Percentiles rank a stretch among this genome's conserved stretches.
Evolutionary conservation across 2,113 vertebrate genomes (phyloP).

Genomic region (Aramus guarauna): DNA sequence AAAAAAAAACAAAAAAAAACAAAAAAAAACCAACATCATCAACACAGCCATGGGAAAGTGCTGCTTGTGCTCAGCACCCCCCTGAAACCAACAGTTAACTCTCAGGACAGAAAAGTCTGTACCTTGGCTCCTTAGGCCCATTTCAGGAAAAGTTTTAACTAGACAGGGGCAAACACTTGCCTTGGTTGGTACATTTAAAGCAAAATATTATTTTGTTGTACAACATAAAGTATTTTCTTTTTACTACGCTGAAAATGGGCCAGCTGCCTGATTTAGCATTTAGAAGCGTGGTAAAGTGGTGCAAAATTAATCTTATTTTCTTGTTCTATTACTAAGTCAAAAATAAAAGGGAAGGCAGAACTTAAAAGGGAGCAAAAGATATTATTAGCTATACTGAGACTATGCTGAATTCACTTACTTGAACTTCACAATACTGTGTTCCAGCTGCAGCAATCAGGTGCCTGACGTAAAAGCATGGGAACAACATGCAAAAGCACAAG

Average conservation of each 20-base stretch:
- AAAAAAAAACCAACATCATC: fast-evolving
- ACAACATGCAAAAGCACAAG: neutral
- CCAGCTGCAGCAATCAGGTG: neutral
- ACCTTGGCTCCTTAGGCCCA: neutral
- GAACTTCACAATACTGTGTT: neutral
- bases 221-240: neutral
- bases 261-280: neutral
- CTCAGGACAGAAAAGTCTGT: neutral
- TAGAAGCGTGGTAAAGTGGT: neutral
- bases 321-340: neutral
- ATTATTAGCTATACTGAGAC: neutral
- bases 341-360: neutral
- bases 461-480: neutral
- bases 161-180: neutral
- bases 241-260: neutral
- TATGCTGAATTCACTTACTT: neutral
- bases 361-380: neutral
- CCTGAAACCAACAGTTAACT: neutral
- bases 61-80: neutral
- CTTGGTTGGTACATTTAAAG: neutral
- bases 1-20: neutral
- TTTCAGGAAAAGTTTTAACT: neutral
- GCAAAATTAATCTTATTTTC: neutral
- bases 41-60: neutral
- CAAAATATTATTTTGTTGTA: neutral